Evolutionary conservation across 2,888 invertebrate genomes (phyloP).

Genomic region (Eilema caniola): DNA sequence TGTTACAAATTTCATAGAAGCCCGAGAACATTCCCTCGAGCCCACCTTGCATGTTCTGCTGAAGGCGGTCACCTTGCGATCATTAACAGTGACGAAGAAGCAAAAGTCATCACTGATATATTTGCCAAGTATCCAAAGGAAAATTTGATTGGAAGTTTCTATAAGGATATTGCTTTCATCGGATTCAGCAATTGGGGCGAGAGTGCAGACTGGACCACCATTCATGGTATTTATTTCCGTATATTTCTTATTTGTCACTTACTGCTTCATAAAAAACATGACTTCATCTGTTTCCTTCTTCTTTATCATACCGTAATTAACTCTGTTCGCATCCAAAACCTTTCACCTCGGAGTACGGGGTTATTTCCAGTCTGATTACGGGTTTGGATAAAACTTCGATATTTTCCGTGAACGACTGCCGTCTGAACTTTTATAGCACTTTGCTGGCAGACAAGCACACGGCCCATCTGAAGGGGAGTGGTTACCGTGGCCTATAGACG

Average conservation of each 20-base stretch:
- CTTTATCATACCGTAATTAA: too few relatives aligned
- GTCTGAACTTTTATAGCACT: too few relatives aligned
- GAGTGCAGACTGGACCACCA: constrained; percentile 56
- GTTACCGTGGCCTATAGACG: too few relatives aligned
- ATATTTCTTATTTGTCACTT: neutral
- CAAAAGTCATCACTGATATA: constrained; percentile 45
- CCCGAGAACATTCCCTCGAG: constrained; percentile 59
- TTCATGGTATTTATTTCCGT: constrained; percentile 45
- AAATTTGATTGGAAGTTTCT: constrained; percentile 32
- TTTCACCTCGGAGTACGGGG: too few relatives aligned
- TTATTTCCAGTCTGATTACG: too few relatives aligned
- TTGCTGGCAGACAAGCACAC: too few relatives aligned
- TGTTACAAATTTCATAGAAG: constrained; percentile 67
- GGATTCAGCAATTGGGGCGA: constrained; percentile 59
- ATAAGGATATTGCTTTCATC: constrained; percentile 46
- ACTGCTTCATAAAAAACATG: too few relatives aligned
- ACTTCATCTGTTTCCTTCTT: too few relatives aligned
- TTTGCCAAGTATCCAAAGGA: constrained; percentile 41
- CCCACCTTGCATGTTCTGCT: constrained; percentile 60
- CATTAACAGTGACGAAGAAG: constrained; percentile 61
- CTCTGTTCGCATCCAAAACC: too few relatives aligned
- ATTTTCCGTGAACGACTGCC: neutral
- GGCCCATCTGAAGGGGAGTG: too few relatives aligned
- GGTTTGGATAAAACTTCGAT: too few relatives aligned
- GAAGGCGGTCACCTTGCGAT: constrained; percentile 63